Base-by-base conservation (phyloP, 2,797 vertebrate genomes). In the Neosilurus hyrtlii region DNA sequence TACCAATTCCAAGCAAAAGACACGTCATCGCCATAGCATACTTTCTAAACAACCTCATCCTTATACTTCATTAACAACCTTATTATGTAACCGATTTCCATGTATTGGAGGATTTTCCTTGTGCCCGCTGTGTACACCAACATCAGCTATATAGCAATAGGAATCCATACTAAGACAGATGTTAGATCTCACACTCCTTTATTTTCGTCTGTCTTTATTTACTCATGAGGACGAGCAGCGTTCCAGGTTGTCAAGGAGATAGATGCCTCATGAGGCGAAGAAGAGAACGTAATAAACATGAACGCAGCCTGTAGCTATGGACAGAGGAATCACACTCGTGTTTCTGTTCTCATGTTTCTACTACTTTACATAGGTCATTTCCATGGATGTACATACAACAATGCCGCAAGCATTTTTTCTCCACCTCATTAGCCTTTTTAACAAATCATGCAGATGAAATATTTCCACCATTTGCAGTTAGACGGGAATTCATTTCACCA, bases 181-280 rank as follows among this genome's bases (percentile, higher is more conserved):
- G 80, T 68, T 57, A 26, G 54, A 66, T 71, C 80, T 74, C 30
- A 76, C 79, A 74, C 79, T 61, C 72, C 65, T 37, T 62, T 83
- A 54, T 77, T 54, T 82, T 73, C 74, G 30, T 30, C 67, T 67
- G 54, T 43, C 56, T 81, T 26, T 78, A 35, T 68, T 82, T 73
- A 85, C 84, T 61, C 84, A 57, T 26, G 67, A 74, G 80, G 77
- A 43, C 1, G 22, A 10, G 62, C 62, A 78, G 80, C 51, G 74
- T 80, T 82, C 82, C 57, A 65, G 65, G 83, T 85, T 83, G 86
- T 78, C 83, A 86, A 82, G 85, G 82, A 86, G 67, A 85, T 77
- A 71, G 73, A 59, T 67, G 62, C 59, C 86, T 81, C 26, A 12
- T 59, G 67, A 83, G 66, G 57, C 20, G 10, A 22, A 74, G 76